Percentiles rank a stretch among this genome's conserved stretches.
These are phyloP conservation scores for Zootermopsis nevadensis DNA, from an alignment of 2,888 invertebrate species.

Conservation along the genomic window DNA sequence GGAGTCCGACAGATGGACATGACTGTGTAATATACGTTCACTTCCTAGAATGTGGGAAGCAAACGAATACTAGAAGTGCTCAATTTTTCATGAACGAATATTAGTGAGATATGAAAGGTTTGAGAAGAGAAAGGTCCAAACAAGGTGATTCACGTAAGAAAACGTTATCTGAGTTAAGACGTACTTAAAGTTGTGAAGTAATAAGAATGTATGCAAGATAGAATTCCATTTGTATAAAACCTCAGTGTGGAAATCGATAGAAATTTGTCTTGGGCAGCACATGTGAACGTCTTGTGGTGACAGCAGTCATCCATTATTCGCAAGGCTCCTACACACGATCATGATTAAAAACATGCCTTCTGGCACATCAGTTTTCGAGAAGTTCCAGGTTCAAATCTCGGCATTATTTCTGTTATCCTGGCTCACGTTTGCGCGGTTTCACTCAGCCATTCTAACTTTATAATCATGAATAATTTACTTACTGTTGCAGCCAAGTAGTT, in stretches of 20 bases:
- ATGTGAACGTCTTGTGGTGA: conserved; percentile 18
- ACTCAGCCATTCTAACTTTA: no score
- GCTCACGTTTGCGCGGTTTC: no score
- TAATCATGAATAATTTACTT: no score
- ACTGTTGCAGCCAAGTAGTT: no score
- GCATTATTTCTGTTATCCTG: no score
- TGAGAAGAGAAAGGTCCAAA: background rate
- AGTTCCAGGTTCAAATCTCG: no score
- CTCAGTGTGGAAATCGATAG: conserved; percentile 5
- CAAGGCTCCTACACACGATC: conserved; percentile 14
- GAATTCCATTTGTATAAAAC: conserved; percentile 7
- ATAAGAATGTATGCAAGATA: conserved; percentile 11
- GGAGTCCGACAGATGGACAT: no score
- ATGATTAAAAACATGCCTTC: background rate
- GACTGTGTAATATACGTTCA: no score
- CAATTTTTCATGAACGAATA: background rate
- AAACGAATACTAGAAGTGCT: background rate
- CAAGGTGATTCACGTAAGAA: background rate
- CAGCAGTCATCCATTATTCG: conserved; percentile 7
- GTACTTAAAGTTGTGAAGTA: conserved; percentile 9
- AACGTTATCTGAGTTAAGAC: background rate
- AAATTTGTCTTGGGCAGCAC: conserved; percentile 6
- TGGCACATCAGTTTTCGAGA: no score
- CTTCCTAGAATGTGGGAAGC: no score
- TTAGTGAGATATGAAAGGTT: background rate